Percentiles rank a stretch among this genome's conserved stretches.
These are phyloP conservation scores for Lepidocolaptes lacrymiger DNA, from an alignment of 2,797 vertebrate genomes.

Conservation along the genomic window DNA sequence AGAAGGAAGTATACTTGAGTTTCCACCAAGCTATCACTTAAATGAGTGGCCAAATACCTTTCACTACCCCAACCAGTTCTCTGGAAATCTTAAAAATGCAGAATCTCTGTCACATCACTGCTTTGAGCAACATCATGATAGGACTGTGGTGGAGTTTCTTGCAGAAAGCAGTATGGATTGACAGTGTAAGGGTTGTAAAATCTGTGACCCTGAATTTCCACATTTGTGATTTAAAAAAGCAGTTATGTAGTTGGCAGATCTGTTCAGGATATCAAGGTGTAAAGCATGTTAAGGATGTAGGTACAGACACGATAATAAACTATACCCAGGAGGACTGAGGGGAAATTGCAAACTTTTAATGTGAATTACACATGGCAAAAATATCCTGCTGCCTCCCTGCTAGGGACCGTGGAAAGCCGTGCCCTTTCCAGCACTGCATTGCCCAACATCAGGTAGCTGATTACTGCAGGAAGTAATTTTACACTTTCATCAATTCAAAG, in stretches of 20 bases:
- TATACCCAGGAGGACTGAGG: background rate
- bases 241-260: background rate
- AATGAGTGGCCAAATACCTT: background rate
- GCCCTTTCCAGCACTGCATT: background rate
- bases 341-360: background rate
- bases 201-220: background rate
- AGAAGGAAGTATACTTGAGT: background rate
- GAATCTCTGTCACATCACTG: background rate
- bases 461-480: background rate
- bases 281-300: background rate
- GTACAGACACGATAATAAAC: background rate
- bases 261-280: background rate
- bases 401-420: background rate
- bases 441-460: background rate
- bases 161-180: fast-evolving
- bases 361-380: background rate
- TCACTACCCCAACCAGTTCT: background rate
- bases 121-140: background rate
- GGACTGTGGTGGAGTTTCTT: background rate
- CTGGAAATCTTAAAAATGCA: background rate
- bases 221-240: background rate
- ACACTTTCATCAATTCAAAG: background rate
- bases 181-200: background rate
- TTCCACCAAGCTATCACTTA: background rate
- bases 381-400: background rate